Percentiles rank a stretch among this genome's conserved stretches.
phyloP scores from a whole-genome alignment of 2,888 invertebrate genomes.

The Ochropleura plecta region DNA sequence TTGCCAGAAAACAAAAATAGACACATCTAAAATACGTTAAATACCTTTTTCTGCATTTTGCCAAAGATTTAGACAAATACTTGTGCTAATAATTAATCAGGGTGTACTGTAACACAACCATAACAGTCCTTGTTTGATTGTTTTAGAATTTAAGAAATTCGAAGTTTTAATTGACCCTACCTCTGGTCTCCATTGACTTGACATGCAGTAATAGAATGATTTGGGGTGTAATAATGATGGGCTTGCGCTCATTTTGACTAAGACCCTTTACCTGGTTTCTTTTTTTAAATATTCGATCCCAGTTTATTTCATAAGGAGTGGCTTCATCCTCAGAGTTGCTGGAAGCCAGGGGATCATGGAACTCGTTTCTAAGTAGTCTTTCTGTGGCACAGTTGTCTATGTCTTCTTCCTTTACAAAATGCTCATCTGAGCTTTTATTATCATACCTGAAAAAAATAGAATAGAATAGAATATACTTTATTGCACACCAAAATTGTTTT shows the following conservation, averaged over 20 bases:
- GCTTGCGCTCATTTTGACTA: no score
- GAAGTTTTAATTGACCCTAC: no score
- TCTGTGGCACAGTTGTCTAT: conserved; percentile 80
- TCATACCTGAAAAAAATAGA: conserved; percentile 72
- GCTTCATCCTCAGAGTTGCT: conserved; percentile 79
- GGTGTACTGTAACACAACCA: no score
- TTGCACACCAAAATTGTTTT: no score
- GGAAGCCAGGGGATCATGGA: conserved; percentile 77
- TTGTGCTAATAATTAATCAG: no score
- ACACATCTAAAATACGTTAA: background rate
- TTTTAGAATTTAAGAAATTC: no score
- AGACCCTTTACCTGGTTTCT: conserved; percentile 24
- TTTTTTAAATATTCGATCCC: conserved; percentile 76
- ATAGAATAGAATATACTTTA: no score
- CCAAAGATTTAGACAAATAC: background rate
- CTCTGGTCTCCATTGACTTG: no score
- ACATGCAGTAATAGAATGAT: no score
- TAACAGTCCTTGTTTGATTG: background rate
- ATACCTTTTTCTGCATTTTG: background rate
- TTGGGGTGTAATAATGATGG: no score
- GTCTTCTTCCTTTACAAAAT: conserved; percentile 76
- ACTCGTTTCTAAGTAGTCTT: conserved; percentile 79
- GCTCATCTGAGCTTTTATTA: conserved; percentile 47
- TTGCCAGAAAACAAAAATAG: no score
- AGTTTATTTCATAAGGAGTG: conserved; percentile 72